Evolutionary conservation across 2,888 invertebrate species (phyloP).

Genomic region (Busseola fusca): DNA sequence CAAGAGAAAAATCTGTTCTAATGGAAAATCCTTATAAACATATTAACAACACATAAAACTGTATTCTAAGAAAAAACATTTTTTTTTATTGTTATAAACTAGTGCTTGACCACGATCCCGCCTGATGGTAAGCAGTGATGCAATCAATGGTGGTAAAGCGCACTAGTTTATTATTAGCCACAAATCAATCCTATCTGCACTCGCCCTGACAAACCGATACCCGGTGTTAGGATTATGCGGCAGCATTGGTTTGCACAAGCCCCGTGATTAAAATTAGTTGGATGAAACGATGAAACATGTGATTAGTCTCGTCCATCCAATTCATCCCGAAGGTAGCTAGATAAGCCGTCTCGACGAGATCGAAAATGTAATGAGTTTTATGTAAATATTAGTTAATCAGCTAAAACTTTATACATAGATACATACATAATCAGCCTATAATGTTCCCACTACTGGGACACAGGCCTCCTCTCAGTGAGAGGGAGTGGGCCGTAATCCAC

Average conservation of each 20-base stretch:
- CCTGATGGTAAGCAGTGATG: no score
- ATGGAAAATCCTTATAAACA: not conserved
- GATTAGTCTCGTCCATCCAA: constrained; percentile 40
- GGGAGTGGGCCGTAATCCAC: no score
- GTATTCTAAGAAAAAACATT: not conserved
- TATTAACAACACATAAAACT: not conserved
- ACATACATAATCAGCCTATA: no score
- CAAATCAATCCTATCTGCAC: no score
- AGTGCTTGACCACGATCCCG: no score
- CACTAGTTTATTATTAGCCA: no score
- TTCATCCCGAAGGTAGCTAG: constrained; percentile 15
- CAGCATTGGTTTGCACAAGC: constrained; percentile 44
- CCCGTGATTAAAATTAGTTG: constrained; percentile 60
- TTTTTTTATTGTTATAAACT: no score
- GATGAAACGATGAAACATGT: constrained; percentile 41
- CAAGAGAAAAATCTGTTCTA: not conserved
- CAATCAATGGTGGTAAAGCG: no score
- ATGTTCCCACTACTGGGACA: no score
- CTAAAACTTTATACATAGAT: constrained; percentile 16
- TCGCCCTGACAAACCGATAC: constrained; percentile 32
- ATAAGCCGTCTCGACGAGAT: constrained; percentile 1
- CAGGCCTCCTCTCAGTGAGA: no score
- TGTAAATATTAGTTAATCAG: constrained; percentile 14
- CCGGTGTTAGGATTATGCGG: constrained; percentile 45
- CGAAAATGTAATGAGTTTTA: constrained; percentile 33